Conservation (phyloP, 2,113 vertebrate genomes). For the Arizona elegans region DNA sequence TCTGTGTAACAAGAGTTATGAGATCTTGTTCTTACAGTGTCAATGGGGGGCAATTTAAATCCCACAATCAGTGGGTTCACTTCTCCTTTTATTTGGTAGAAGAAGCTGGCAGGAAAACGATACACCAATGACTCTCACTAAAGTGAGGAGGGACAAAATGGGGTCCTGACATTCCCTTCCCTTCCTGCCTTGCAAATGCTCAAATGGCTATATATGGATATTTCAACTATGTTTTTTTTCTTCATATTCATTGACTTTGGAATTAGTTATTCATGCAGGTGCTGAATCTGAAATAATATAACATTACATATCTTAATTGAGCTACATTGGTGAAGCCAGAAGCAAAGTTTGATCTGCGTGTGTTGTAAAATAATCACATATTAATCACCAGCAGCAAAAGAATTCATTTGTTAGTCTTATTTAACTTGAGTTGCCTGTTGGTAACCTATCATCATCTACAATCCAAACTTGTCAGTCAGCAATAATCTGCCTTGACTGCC, state of each 20-base stretch:
- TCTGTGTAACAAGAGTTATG: not conserved
- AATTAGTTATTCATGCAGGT: not conserved
- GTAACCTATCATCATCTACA: constrained; percentile 47
- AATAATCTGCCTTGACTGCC: constrained; percentile 46
- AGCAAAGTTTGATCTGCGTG: not conserved
- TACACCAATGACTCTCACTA: not conserved
- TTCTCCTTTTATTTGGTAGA: not conserved
- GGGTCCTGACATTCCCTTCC: not conserved
- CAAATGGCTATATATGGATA: not conserved
- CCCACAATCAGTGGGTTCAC: not conserved
- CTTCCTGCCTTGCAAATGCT: not conserved
- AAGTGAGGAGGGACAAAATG: not conserved
- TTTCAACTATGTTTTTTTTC: not conserved
- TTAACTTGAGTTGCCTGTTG: constrained; percentile 51
- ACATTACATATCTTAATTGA: not conserved
- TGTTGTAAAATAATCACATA: constrained; percentile 24
- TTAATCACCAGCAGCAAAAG: constrained; percentile 30
- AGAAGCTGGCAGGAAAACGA: not conserved
- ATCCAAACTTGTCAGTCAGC: constrained; percentile 55
- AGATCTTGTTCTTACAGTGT: not conserved
- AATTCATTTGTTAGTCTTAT: constrained; percentile 37
- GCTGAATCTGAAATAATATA: not conserved
- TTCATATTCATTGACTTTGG: not conserved
- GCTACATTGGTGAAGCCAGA: not conserved
- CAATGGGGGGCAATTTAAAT: not conserved